Evolutionary conservation across 2,888 invertebrate species (phyloP).

Genomic region (Lobophora halterata): DNA sequence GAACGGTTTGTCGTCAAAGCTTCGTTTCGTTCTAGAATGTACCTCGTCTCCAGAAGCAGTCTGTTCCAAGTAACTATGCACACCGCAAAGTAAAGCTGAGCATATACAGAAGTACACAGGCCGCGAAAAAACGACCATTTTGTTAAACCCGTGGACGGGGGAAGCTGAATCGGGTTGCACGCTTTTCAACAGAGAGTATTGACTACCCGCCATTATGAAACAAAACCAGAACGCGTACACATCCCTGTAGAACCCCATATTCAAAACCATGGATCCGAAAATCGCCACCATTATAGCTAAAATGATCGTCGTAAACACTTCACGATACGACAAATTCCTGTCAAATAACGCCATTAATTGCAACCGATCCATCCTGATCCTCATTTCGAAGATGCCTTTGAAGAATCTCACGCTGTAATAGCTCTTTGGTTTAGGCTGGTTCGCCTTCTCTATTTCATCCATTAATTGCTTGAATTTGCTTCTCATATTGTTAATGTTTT

Average conservation of each 20-base stretch:
- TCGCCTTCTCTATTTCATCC: conserved; percentile 77
- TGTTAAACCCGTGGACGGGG: conserved; percentile 98
- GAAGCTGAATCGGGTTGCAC: conserved; percentile 99
- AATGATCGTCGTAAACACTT: conserved; percentile 90
- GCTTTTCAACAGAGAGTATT: conserved; percentile 97
- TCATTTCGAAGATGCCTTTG: conserved; percentile 75
- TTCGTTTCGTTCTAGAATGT: conserved; percentile 52
- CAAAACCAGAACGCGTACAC: conserved; percentile 96
- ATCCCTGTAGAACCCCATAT: conserved; percentile 93
- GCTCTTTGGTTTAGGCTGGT: conserved; percentile 77
- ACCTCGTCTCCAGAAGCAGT: conserved; percentile 41
- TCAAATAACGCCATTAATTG: conserved; percentile 96
- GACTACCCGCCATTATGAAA: conserved; percentile 98
- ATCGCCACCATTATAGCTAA: conserved; percentile 92
- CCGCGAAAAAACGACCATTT: conserved; percentile 95
- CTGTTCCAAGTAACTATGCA: conserved; percentile 64
- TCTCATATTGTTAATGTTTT: conserved; percentile 74
- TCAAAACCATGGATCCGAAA: conserved; percentile 91
- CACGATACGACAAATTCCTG: conserved; percentile 91
- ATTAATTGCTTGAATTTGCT: conserved; percentile 80
- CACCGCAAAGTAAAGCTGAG: conserved; percentile 77
- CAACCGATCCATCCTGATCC: conserved; percentile 95
- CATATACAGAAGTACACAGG: conserved; percentile 96
- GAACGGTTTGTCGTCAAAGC: conserved; percentile 54
- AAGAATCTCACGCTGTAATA: conserved; percentile 88